Evolutionary conservation across 2,113 vertebrate species (phyloP).

Genomic region (Pelecanoides urinatrix): DNA sequence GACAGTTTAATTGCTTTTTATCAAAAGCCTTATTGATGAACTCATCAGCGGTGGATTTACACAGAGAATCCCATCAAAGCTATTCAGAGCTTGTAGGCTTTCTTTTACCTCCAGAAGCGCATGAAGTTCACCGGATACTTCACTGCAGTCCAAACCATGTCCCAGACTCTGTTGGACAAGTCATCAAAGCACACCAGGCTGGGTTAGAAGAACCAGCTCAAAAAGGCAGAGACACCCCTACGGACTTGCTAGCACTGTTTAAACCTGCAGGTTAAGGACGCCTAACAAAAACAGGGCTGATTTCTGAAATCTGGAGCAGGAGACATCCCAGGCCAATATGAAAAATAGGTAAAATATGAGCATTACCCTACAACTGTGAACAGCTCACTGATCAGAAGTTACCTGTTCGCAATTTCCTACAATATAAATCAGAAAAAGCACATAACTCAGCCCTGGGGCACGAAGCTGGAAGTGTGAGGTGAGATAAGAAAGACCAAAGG

Average conservation of each 20-base stretch:
- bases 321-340: not conserved
- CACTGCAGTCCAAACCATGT: not conserved
- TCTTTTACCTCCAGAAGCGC: not conserved
- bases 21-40: not conserved
- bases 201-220: not conserved
- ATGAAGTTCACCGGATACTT: not conserved
- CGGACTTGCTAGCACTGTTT: not conserved
- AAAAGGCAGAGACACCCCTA: not conserved
- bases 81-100: not conserved
- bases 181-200: not conserved
- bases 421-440: not conserved
- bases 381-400: not conserved
- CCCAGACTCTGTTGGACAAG: not conserved
- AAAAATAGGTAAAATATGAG: not conserved
- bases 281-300: not conserved
- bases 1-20: slow-evolving; percentile 21
- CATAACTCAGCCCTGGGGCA: not conserved
- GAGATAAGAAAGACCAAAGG: not conserved
- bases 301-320: not conserved
- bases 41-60: not conserved
- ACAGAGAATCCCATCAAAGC: not conserved
- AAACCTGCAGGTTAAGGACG: not conserved
- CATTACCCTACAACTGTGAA: not conserved
- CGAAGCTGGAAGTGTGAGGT: not conserved
- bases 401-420: not conserved